Base-by-base conservation (phyloP, 2,797 vertebrate genomes). In the Merluccius polli region DNA sequence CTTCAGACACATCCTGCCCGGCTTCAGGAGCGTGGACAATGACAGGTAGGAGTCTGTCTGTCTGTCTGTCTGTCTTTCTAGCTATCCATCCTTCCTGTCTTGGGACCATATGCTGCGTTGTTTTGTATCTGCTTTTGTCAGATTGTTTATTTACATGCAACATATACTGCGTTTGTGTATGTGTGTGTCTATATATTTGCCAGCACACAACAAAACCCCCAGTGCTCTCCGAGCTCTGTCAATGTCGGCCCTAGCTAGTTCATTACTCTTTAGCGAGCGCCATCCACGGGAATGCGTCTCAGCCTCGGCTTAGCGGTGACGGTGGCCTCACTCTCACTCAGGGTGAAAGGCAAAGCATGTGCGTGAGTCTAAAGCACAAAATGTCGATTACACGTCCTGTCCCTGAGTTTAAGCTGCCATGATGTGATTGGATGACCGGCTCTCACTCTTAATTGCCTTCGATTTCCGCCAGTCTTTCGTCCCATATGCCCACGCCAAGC, bases 1-100 rank as follows among this genome's bases (percentile, higher is more conserved):
- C 94, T 98, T 99, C 93, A 95, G 97, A 85, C 96, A 98, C 94
- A 96, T 99, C 90, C 93, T 99, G 70, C 97, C 98, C 30, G 95
- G 96, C 86, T 97, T 98, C 94, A 95, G 96, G 92, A 96, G 93
- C 4, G 92, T 94, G 75, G 97, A 99, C 94, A 96, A 96, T 91
- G 98, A 99, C 90, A 96, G 97, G 98, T 99, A 93, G 90, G 93
- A 77, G 36, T 74, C 71, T 65, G 48, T 52, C 65, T 1, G 12
- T 29, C 29, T 70, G 15, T 44, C 15, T 33, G 48, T 11, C 29
- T 72, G 4, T 0, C 30, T 72, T 6, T 72, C 21, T 70, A 38
- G 18, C 16, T 27, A 11, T 38, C 15, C 24, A 30, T 15, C 3
- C 4, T 63, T 30, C 68, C 7, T 44, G 38, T 44, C 11, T 44